Conservation (phyloP, 2,113 vertebrate genomes). For the Nestor notabilis region DNA sequence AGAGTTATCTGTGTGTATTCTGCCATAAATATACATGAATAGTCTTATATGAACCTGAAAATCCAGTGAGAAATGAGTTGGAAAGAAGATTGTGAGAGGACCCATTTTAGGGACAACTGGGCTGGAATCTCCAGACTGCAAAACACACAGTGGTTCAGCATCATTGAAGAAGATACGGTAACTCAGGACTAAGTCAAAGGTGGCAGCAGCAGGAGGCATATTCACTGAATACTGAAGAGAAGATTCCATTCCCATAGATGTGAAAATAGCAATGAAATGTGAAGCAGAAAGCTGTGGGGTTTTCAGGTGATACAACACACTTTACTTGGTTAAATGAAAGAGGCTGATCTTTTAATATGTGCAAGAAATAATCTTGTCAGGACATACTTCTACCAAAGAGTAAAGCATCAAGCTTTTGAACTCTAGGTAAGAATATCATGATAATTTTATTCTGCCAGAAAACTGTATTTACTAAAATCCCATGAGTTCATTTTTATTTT, state of each 20-base stretch:
- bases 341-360: neutral
- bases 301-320: neutral
- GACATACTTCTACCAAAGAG: neutral
- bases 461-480: neutral
- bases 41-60: neutral
- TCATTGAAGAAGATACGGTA: constrained; percentile 38
- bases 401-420: neutral
- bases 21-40: neutral
- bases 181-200: constrained; percentile 26
- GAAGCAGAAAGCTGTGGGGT: constrained; percentile 5
- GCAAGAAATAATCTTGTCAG: neutral
- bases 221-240: constrained; percentile 1
- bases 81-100: neutral
- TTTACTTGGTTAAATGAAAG: neutral
- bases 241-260: constrained; percentile 60
- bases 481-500: neutral
- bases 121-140: neutral
- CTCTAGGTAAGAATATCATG: neutral
- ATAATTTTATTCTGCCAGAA: neutral
- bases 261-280: constrained; percentile 63
- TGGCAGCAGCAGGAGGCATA: constrained; percentile 27
- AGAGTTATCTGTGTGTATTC: neutral
- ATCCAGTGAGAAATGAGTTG: neutral
- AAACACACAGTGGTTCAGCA: constrained; percentile 23
- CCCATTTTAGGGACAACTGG: neutral